These are phyloP conservation scores for Hemiprocne comata DNA, from an alignment of 2,113 vertebrate genomes.

Conservation along the genomic window DNA sequence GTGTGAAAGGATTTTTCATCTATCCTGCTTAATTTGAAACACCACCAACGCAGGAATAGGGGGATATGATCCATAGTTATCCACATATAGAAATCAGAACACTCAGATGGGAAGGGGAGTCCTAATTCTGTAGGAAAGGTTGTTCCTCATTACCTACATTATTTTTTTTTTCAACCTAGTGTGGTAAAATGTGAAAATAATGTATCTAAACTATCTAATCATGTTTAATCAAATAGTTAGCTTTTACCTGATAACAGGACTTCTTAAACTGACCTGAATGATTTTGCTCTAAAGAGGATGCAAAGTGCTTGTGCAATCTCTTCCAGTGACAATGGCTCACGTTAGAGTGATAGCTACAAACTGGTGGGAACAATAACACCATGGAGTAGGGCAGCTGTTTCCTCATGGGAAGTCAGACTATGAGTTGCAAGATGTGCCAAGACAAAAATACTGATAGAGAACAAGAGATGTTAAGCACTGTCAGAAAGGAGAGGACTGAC, in stretches of 20 bases:
- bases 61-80: background rate
- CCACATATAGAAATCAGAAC: background rate
- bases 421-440: background rate
- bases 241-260: background rate
- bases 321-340: background rate
- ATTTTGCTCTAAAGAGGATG: background rate
- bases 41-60: background rate
- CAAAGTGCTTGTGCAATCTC: rapidly evolving
- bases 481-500: background rate
- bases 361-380: background rate
- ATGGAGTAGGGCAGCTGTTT: background rate
- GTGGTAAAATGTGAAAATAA: background rate
- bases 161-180: background rate
- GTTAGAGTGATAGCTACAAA: background rate
- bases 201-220: background rate
- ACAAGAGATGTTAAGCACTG: background rate
- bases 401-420: background rate
- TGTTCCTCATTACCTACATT: background rate
- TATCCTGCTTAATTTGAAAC: background rate
- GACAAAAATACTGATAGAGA: background rate
- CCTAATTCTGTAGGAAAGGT: background rate
- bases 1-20: background rate
- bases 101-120: background rate
- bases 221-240: background rate
- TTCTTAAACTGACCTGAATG: background rate